Evolutionary conservation across 2,797 vertebrate genomes (phyloP).

Genomic region (Ataeniobius toweri): DNA sequence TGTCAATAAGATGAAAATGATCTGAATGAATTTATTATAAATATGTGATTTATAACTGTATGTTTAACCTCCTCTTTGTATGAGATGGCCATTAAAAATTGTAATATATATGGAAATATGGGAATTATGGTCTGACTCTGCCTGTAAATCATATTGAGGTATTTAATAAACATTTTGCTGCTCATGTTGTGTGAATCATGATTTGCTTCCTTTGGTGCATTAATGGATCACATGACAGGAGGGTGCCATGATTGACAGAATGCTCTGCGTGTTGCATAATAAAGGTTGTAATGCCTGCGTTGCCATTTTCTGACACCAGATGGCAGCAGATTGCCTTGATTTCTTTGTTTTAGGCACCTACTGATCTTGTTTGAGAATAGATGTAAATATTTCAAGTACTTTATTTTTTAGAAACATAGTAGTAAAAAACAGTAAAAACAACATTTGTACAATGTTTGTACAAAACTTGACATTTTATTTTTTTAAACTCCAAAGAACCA

Average conservation of each 20-base stretch:
- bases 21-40: conserved; percentile 27
- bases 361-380: conserved; percentile 30
- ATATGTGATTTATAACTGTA: conserved; percentile 30
- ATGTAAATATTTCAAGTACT: background rate
- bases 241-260: conserved; percentile 15
- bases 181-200: background rate
- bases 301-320: conserved; percentile 54
- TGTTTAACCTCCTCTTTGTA: conserved; percentile 13
- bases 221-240: conserved; percentile 16
- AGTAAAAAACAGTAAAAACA: too few relatives aligned
- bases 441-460: background rate
- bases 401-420: background rate
- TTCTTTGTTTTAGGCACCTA: conserved; percentile 1
- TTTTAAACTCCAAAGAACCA: background rate
- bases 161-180: conserved; percentile 55
- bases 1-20: background rate
- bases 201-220: background rate
- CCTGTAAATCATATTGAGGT: conserved; percentile 5
- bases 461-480: background rate
- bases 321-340: conserved; percentile 55
- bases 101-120: background rate
- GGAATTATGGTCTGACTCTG: conserved; percentile 15
- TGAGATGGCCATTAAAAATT: background rate
- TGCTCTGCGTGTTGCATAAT: conserved; percentile 42
- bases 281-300: conserved; percentile 35